Evolutionary conservation across 2,888 invertebrate species (phyloP), one percentile per base, ranked within the genome.

Genomic region (Meghimatium bilineatum): DNA sequence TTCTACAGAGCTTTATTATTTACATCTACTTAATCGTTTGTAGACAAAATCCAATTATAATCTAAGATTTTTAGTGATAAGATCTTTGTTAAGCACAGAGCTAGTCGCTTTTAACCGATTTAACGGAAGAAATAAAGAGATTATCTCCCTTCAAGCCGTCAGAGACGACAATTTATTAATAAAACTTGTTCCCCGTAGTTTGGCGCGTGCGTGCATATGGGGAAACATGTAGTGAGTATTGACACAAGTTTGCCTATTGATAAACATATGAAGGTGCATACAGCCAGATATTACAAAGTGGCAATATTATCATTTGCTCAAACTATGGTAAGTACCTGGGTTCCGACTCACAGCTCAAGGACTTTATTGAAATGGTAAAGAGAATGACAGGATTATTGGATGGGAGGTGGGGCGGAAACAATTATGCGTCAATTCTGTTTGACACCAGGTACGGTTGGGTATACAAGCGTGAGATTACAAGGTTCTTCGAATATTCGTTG

Each of bases 351-450:
- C 44, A 44, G 38, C 23, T 29, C 71, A 44, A 14, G 26, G 38
- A 26, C 1, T 38, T n/a, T 71, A 71, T 71, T 71, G 71, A 71
- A 71, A 71, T 71, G 44, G 17, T 71, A 71, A 38, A 38, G 36
- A 44, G 44, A 44, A 71, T 26, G 44, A 26, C 17, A n/a, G 44
- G 38, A 44, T 71, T 71, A 71, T 71, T 71, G 44, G 23, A 44
- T 71, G 26, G 44, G 44, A n/a, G 71, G 44, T 26, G 6, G 32
- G 1, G 44, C 71, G 38, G 71, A 71, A 44, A 44, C 32, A 44
- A 71, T 44, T 71, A 38, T 44, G 71, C 44, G 71, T 44, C 71
- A 44, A 10, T 71, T 44, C n/a, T 69, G 71, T 71, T 44, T 71
- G 71, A 71, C 44, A 71, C 38, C 6, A 38, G 2, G 44, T 29